Base-by-base conservation (phyloP, 2,888 invertebrate genomes). In the Tetragonisca angustula region DNA sequence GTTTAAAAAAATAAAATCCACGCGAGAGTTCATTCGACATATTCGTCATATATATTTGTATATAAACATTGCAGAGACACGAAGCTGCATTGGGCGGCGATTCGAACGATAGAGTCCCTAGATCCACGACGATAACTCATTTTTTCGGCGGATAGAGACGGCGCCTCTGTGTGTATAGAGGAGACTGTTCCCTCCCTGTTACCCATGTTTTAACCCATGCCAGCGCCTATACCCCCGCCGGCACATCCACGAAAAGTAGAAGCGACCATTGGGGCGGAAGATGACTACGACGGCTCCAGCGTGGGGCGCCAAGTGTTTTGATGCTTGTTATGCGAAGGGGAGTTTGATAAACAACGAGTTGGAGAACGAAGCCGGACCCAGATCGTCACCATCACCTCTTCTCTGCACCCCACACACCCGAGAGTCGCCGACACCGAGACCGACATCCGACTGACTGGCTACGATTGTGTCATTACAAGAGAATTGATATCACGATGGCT, bases 281-380 rank as follows among this genome's bases (percentile, higher is more conserved):
- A 83, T 80, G 88, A 85, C 87, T 86, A 88, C 86, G 84, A 82
- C 88, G 91, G 91, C 91, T 91, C 90, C 87, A 88, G 87, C 84
- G 87, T 87, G 92, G 90, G 92, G 92, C 92, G 93, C 92, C 92
- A 92, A 92, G 90, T 92, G 91, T 92, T 93, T 93, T 92, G 92
- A 92, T 92, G 91, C 92, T 92, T 91, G 91, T 91, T 89, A 91
- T 88, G 87, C 87, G 89, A 90, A 86, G 90, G 91, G 91, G 90
- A 89, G 81, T 87, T 88, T 88, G 91, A 91, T 91, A 91, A 91
- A 91, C 91, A 91, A 90, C 89, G 87, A 88, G 89, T 83, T 85
- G 90, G 88, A 88, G 89, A 90, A 88, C 87, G 88, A 81, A 85
- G 87, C 84, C 77, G 87, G 89, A 89, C 91, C 83, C 85, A 87